These are phyloP conservation scores for Hemicentrotus pulcherrimus DNA, from an alignment of 35 echinoderm and acorn worm species.

Conservation along the genomic window DNA sequence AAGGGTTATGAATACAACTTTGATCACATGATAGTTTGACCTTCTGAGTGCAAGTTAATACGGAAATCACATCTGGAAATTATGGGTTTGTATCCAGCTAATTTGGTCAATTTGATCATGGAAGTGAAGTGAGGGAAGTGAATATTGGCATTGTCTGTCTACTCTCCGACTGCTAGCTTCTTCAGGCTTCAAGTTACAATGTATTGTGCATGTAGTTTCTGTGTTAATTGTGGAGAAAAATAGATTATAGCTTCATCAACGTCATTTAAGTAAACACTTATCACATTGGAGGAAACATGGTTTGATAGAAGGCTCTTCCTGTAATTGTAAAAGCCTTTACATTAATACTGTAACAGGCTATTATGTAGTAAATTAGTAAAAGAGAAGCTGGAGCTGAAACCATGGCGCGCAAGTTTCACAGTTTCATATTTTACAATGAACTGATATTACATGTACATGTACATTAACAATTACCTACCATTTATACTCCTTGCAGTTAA, in stretches of 20 bases:
- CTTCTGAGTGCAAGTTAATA: neutral
- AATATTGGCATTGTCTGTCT: conserved; percentile 1
- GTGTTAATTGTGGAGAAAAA: neutral
- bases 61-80: conserved; percentile 17
- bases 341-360: too few species aligned
- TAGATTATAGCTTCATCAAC: neutral
- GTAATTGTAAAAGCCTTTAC: neutral
- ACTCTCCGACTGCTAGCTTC: neutral
- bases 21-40: neutral
- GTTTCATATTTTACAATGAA: too few species aligned
- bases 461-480: too few species aligned
- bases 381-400: too few species aligned
- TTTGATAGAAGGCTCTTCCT: neutral
- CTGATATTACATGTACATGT: too few species aligned
- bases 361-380: too few species aligned
- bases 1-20: neutral
- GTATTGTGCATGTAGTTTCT: neutral
- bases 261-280: neutral
- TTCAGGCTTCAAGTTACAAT: neutral
- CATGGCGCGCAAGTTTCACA: too few species aligned
- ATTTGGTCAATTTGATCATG: conserved; percentile 13
- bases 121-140: neutral
- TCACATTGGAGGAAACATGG: neutral
- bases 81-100: conserved; percentile 2
- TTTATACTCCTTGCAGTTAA: too few species aligned